Evolutionary conservation across 2,888 invertebrate genomes (phyloP), one percentile per base, ranked within the genome.

Genomic region (Mechanitis mazaeus): DNA sequence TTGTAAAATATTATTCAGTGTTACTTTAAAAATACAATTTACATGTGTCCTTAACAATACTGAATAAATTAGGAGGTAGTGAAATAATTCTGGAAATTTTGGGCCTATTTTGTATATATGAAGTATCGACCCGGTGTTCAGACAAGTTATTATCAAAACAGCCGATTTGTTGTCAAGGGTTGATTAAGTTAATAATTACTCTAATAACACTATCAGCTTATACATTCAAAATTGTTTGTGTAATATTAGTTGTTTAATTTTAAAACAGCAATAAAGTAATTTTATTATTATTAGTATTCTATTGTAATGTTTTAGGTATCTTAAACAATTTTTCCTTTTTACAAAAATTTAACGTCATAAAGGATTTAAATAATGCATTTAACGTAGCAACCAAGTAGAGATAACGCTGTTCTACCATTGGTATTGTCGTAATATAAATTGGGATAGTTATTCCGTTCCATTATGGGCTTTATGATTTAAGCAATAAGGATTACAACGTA

Each of bases 321-420:
- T 54, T 58, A 5, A 45, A 56, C 28, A 9, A 45, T 33, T 50
- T 4, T 42, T 9, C 50, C 28, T 31, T 58, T 58, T 54, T 55
- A 59, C 55, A 46, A 59, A 55, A 47, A 56, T 59, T 57, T 55
- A 55, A 53, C 56, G 33, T 64, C 66, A 64, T 64, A 64, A 66
- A 66, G 56, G 53, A 56, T 60, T 56, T 56, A 59, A 54, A 59
- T 56, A 53, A 42, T 45, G 56, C 61, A 65, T 63, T 63, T 63
- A 63, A 59, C 31, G 50, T 50, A 63, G 59, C 57, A 54, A 54
- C 60, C 54, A 62, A 64, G 54, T 63, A 45, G 20, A 57, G 60
- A 64, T 61, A 66, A 45, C 55, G 28, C 47, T 62, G 64, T 64
- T 60, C 64, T 54, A 56, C 57, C 58, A 47, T 64, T 59, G 57